phyloP scores from a whole-genome alignment of 2,113 vertebrate species.

The Caracal caracal region DNA sequence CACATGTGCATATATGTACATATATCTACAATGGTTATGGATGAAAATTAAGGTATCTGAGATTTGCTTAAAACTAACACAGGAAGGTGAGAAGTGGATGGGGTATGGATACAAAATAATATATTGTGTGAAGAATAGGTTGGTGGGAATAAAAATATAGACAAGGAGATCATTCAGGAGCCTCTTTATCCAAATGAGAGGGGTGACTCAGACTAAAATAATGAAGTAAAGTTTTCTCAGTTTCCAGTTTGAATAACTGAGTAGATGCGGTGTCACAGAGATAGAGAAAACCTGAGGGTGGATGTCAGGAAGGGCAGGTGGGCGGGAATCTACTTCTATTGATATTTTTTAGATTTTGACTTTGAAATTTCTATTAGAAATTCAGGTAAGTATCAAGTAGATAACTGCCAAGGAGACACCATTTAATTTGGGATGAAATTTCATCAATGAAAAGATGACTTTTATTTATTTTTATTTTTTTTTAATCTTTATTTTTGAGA shows the following conservation, averaged over 20 bases:
- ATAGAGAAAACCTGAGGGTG: neutral
- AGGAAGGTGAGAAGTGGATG: neutral
- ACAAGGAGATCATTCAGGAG: neutral
- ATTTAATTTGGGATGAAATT: neutral
- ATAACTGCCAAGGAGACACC: neutral
- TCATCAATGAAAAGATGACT: neutral
- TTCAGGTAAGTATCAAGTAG: neutral
- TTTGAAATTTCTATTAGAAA: constrained; percentile 24
- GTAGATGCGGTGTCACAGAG: neutral
- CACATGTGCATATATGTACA: neutral
- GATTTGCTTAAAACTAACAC: constrained; percentile 18
- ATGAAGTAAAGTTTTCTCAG: neutral
- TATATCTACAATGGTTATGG: neutral
- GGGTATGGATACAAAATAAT: neutral
- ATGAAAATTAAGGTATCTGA: neutral
- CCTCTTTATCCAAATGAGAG: neutral
- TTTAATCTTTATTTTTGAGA: too few species aligned
- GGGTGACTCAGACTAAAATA: neutral
- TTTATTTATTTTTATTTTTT: neutral
- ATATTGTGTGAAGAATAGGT: neutral
- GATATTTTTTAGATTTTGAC: neutral
- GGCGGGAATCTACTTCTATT: neutral
- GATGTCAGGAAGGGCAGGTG: neutral
- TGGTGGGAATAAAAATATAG: neutral
- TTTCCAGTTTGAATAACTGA: neutral